Evolutionary conservation across 2,797 vertebrate genomes (phyloP), one percentile per base, ranked within the genome.

Genomic region (Chiroxiphia lanceolata): DNA sequence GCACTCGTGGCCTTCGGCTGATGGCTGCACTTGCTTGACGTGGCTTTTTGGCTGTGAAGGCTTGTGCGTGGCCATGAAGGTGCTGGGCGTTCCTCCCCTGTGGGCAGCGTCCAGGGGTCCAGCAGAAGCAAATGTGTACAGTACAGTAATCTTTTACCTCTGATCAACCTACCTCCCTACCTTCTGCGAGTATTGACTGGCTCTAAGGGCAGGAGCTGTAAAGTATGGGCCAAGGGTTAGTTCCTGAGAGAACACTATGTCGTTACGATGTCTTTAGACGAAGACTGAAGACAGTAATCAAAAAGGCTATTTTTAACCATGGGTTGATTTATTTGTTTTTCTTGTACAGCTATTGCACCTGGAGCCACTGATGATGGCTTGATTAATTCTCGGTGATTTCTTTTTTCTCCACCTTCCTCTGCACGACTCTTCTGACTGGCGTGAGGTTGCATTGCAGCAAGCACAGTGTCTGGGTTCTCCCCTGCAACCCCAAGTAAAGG

Each of bases 281-380:
- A 92, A 94, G 90, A 93, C 92, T 92, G 93, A 96, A 93, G 88
- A 89, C 93, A 93, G 92, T 94, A 96, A 97, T 97, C 96, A 95
- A 95, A 95, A 95, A 57, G 72, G 53, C 94, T 97, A 95, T 96
- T 97, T 96, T 96, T 96, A 96, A 95, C 92, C 47, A 16, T 78
- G 68, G 61, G 75, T 77, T 97, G 95, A 96, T 95, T 93, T 96
- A 96, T 97, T 96, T 96, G 83, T 91, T 96, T 96, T 95, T 75
- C 88, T 93, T 83, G 57, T 91, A 48, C 64, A 78, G 86, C 86
- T 95, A 78, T 94, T 95, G 95, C 92, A 96, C 86, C 80, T 90
- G 94, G 76, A 92, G 79, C 87, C 69, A 50, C 78, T 89, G 91
- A 85, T 93, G 95, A 94, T 95, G 92, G 88, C 64, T 96, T 96